Base-by-base conservation (phyloP, 2,888 invertebrate species). In the Cabera pusaria region DNA sequence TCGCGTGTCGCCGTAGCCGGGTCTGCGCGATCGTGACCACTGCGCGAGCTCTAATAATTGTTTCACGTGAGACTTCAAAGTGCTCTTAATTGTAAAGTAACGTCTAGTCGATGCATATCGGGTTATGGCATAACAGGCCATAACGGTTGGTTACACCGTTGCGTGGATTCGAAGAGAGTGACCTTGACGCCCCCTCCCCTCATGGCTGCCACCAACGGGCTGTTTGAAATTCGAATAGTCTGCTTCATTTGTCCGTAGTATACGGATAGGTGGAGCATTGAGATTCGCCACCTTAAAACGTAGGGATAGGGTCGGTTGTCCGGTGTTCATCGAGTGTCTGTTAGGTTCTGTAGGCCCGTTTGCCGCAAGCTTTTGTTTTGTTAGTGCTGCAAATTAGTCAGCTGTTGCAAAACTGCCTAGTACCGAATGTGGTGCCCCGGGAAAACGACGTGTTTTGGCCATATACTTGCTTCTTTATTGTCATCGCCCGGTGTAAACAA, bases 191-290 rank as follows among this genome's bases (percentile, higher is more conserved):
- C 65, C 65, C 69, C 72, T 64, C 71, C 68, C 65, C 63, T 48
- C 49, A 56, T 59, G 50, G 57, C 52, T 55, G 59, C 66, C 66
- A 69, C 65, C 57, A 34, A 60, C 59, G 59, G 56, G 54, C 64
- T 71, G 73, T 79, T 70, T 77, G 80, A 82, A 63, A 55, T 84
- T 82, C 79, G 77, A 85, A 76, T 83, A 85, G 85, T 83, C 75
- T 72, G 52, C 71, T 56, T 42, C 64, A 72, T 69, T 71, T 69
- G 71, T 75, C 78, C 77, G 86, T 59, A 56, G 72, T 71, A 81
- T 64, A 63, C 83, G 80, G 73, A 69, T 73, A 78, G 64, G 67
- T 72, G 53, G 52, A 46, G 45, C 52, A 49, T 43, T 60, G 49
- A 48, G 42, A 50, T 71, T 49, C 60, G 40, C 44, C 44, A 58